Base-by-base conservation (phyloP, 2,113 vertebrate genomes). In the Acrocephalus arundinaceus region DNA sequence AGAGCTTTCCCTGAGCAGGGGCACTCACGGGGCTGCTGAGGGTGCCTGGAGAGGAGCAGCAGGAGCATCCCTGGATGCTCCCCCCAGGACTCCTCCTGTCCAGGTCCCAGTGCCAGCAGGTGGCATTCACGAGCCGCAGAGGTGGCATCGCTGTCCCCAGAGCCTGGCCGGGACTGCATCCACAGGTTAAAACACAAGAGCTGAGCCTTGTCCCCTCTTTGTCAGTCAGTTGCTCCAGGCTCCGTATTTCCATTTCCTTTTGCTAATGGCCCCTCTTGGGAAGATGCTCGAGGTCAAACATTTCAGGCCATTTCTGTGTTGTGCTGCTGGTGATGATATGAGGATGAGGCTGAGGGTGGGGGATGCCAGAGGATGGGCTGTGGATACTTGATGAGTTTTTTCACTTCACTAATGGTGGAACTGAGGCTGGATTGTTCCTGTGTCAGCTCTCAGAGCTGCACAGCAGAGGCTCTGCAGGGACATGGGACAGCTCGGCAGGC, bases 101-200 rank as follows among this genome's bases (percentile, higher is more conserved):
- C 41, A 19, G 73, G 51, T 43, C 59, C 62, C 49, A 2, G 27
- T 39, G 86, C 94, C 92, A 9, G 90, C 92, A 95, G 94, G 63
- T 94, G 95, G 90, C 92, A 95, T 73, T 84, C 90, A 73, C 1
- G 89, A 96, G 92, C 92, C 4, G 0, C 4, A 9, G 72, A 86
- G 90, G 76, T 73, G 94, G 2, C 90, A 66, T 31, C 41, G 9
- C 65, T 49, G 73, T 93, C 59, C 68, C 84, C 28, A 10, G 49
- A 43, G 63, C 71, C 22, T 19, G 43, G 15, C 57, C 0, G 0
- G 65, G 39, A 14, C 51, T n/a, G 51, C 46, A 43, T 11, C 51
- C 20, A 0, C 1, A 1, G 63, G 45, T 20, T 43, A 21, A 10
- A 12, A 8, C 33, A 6, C 19, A 14, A 5, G 46, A 30, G 61